Conservation (phyloP, 1,140 invertebrate genomes). For the Drosophila sulfurigaster region DNA sequence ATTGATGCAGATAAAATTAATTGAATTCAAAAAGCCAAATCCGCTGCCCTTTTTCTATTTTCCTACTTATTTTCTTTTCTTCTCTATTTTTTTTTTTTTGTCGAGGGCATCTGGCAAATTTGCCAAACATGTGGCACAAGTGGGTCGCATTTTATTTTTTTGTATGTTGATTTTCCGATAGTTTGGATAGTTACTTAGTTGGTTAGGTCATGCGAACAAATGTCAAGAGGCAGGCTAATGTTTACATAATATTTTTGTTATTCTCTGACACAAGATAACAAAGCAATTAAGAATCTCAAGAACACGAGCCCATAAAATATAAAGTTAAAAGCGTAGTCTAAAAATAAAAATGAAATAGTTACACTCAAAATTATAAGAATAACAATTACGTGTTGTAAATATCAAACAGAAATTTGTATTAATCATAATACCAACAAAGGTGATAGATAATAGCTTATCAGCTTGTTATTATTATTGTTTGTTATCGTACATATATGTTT, state of each 20-base stretch:
- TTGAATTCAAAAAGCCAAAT: slow-evolving; percentile 81
- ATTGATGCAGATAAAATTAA: slow-evolving; percentile 83
- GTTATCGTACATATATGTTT: slow-evolving; percentile 12
- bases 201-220: slow-evolving; percentile 47
- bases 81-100: slow-evolving; percentile 38
- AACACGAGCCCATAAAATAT: background rate
- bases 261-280: background rate
- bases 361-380: background rate
- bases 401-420: background rate
- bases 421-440: slow-evolving; percentile 25
- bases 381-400: background rate
- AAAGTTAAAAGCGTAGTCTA: background rate
- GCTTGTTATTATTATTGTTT: background rate
- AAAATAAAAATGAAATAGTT: background rate
- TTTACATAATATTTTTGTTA: slow-evolving; percentile 13
- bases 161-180: slow-evolving; percentile 29
- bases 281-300: background rate
- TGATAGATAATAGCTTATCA: slow-evolving; percentile 27
- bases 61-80: slow-evolving; percentile 52
- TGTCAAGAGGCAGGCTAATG: slow-evolving; percentile 22
- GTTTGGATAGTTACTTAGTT: slow-evolving; percentile 39
- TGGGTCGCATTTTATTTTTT: slow-evolving; percentile 33
- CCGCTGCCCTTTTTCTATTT: slow-evolving; percentile 63
- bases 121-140: slow-evolving; percentile 31
- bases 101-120: slow-evolving; percentile 38